Base-by-base conservation (phyloP, 2,888 invertebrate species). In the Brachycybe producta region DNA sequence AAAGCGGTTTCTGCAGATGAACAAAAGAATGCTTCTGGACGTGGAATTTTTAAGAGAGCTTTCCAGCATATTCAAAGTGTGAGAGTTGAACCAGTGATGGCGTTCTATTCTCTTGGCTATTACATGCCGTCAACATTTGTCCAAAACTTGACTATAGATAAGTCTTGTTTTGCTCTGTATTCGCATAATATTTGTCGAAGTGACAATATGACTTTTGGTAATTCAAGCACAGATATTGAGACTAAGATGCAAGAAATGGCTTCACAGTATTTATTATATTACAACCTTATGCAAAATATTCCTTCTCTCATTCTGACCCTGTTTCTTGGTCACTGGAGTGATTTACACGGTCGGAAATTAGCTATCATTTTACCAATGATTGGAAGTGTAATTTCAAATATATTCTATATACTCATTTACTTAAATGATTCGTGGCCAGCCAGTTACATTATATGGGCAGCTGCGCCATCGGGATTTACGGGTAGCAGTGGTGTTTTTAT, bases 261-360 rank as follows among this genome's bases (percentile, higher is more conserved):
- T 4, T 27, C 47, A 11, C 36, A 47, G 4, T 38, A 34, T 17
- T 26, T 47, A 11, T 15, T 47, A 17, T 3, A 38, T 19, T n/a
- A 15, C 1, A 1, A n/a, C 1, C 3, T 38, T 5, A 27, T 38
- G 28, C 19, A 5, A 2, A 26, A 36, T 15, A 13, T 47, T 13
- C 47, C 47, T 11, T 15, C 47, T 15, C 21, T 47, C 4, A 5
- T 47, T 7, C 15, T 47, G 26, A n/a, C 39, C 1, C 7, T 47
- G 13, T 15, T 24, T 11, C 27, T 47, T 3, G 47, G 47, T 8
- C 47, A 36, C 24, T 47, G 47, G 47, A 47, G 47, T 19, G 47
- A 47, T 23, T n/a, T 36, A 8, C 47, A 47, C 13, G 47, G 47
- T 11, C 47, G 47, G 15, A 47, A 47, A 17, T 39, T 47, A 2